phyloP scores from a whole-genome alignment of 2,113 vertebrate genomes.

The Phylloscopus whistleri region DNA sequence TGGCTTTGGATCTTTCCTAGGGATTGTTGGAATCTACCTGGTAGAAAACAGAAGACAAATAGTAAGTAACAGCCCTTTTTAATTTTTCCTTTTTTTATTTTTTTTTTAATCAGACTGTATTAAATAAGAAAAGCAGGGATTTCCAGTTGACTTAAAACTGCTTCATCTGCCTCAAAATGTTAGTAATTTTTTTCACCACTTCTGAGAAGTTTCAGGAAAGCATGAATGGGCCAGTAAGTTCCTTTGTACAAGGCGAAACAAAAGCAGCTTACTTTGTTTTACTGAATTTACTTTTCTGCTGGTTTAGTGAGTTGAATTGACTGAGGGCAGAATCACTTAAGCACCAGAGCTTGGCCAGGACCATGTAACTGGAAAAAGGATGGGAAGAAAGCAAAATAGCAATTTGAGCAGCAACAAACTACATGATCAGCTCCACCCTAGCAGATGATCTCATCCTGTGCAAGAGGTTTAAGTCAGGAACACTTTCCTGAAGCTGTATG shows the following conservation, averaged over 20 bases:
- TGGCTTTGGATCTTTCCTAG: constrained; percentile 92
- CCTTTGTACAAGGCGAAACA: neutral
- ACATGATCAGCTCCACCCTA: accelerated
- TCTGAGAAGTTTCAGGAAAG: neutral
- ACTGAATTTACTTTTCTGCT: neutral
- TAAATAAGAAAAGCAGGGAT: neutral
- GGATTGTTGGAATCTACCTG: constrained; percentile 87
- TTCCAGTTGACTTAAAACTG: neutral
- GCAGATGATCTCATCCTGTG: neutral
- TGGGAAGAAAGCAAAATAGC: neutral
- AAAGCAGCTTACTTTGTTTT: neutral
- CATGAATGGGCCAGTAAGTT: neutral
- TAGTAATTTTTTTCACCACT: neutral
- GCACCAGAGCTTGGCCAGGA: neutral
- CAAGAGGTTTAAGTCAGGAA: neutral
- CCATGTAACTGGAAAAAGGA: neutral
- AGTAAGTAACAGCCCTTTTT: constrained; percentile 76
- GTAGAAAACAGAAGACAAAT: constrained; percentile 93
- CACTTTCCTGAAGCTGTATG: neutral
- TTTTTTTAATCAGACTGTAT: neutral
- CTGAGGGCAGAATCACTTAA: neutral
- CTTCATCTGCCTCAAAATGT: neutral
- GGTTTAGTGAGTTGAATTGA: neutral
- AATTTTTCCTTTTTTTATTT: neutral
- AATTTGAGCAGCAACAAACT: neutral